Base-by-base conservation (phyloP, 2,113 vertebrate genomes). In the Phylloscopus trochilus region DNA sequence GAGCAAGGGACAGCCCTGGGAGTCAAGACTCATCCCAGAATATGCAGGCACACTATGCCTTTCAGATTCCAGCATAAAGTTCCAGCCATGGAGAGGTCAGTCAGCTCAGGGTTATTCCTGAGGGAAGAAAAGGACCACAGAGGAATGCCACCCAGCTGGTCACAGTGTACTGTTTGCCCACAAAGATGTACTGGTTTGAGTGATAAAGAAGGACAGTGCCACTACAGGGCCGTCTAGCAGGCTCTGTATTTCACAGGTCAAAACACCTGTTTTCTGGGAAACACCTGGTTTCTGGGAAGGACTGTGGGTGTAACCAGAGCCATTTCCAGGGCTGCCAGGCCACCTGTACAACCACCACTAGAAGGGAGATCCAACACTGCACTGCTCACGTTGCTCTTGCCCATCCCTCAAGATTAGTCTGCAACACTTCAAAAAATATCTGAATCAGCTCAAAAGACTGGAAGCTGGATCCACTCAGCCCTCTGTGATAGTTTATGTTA, bases 381-480 rank as follows among this genome's bases (percentile, higher is more conserved):
- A 11, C 35, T 66, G 53, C 66, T 73, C 66, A 47, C n/a, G 16
- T 31, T 27, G 76, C 81, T 89, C 56, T 85, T 2, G 1, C 43
- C 82, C 68, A 81, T 64, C 52, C 60, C 73, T 86, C 72, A 64
- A 68, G 60, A 70, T 77, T 55, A 88, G 68, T 81, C 90, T 90
- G 68, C 49, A 66, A 62, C 24, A 51, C 49, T 74, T 86, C 55
- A 85, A 66, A 90, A 93, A 86, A 88, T 52, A 87, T 52, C 60
- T 83, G 55, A 72, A 87, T 84, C 84, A 88, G 80, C 75, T 88
- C 90, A 94, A 76, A 91, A 80, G 64, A 82, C 83, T 92, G 74
- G 91, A 95, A 92, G 83, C 75, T 93, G 87, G 66, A 93, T 86
- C 43, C 72, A 58, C 67, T 84, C 89, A 88, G 89, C 35, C 80